A percentile compares a stretch with the other conserved stretches of the same genome.
These are phyloP conservation scores for Pholis gunnellus DNA, from an alignment of 2,113 vertebrate species.

Conservation along the genomic window DNA sequence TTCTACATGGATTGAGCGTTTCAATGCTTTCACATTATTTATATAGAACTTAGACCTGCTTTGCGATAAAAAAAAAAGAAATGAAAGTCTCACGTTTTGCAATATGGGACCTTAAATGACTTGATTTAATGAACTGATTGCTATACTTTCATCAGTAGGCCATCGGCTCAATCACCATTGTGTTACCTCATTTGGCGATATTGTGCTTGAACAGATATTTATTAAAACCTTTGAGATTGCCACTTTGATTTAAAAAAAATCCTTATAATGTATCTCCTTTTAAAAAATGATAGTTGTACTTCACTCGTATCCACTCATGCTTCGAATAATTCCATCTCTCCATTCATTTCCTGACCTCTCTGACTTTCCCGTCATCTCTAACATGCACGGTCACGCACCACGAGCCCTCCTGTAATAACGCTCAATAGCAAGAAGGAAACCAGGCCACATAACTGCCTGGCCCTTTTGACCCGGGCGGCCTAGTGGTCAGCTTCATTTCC, in stretches of 20 bases:
- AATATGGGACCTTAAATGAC: background rate
- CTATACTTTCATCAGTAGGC: background rate
- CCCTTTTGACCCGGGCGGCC: constrained; percentile 65
- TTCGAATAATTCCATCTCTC: constrained; percentile 40
- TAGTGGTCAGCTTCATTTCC: constrained; percentile 49
- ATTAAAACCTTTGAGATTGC: background rate
- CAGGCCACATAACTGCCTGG: constrained; percentile 18
- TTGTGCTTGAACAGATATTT: background rate
- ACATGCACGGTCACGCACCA: constrained; percentile 76
- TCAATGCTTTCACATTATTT: background rate
- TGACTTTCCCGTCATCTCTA: constrained; percentile 38
- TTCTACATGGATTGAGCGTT: background rate
- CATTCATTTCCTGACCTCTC: constrained; percentile 49
- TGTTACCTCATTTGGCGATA: background rate
- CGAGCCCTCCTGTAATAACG: constrained; percentile 54
- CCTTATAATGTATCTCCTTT: background rate
- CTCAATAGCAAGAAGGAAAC: constrained; percentile 19
- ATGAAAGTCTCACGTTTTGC: background rate
- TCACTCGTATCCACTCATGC: constrained; percentile 4
- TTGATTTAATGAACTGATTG: background rate
- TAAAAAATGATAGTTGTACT: constrained; percentile 9
- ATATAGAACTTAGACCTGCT: background rate
- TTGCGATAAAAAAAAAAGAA: background rate
- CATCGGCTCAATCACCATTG: background rate
- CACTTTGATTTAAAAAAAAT: background rate